These are phyloP conservation scores for Hycleus phaleratus DNA, from an alignment of 1,140 invertebrate genomes.

Conservation along the genomic window DNA sequence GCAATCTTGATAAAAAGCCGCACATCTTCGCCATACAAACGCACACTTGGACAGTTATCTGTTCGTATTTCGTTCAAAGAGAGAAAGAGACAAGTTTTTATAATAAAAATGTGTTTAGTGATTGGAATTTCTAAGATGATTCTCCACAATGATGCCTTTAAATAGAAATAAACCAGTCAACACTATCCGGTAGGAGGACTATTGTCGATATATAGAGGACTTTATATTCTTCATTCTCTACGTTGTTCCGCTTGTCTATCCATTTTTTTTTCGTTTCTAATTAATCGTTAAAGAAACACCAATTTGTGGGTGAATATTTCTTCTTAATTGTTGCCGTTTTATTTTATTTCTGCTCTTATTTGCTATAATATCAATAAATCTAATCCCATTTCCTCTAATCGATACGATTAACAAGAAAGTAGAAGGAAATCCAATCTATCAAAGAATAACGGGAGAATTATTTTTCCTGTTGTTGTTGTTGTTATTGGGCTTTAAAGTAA, in stretches of 20 bases:
- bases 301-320: neutral
- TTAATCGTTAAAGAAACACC: too few relatives aligned
- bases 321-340: neutral
- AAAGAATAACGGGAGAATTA: too few relatives aligned
- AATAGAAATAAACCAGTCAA: constrained; percentile 10
- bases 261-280: too few relatives aligned
- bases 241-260: too few relatives aligned
- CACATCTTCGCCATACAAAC: neutral
- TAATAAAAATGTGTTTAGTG: constrained; percentile 5
- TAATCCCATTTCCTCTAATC: too few relatives aligned
- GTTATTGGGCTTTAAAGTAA: too few relatives aligned
- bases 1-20: neutral
- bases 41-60: constrained; percentile 3
- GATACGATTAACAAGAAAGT: too few relatives aligned
- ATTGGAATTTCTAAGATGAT: constrained; percentile 20
- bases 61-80: neutral
- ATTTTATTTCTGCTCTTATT: neutral
- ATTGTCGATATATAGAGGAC: neutral
- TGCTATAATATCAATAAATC: too few relatives aligned
- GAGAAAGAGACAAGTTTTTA: constrained; percentile 12
- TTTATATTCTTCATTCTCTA: too few relatives aligned
- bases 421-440: too few relatives aligned
- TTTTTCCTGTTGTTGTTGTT: too few relatives aligned
- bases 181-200: constrained; percentile 13
- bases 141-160: constrained; percentile 11